Percentiles rank a stretch among this genome's conserved stretches.
Conservation (phyloP, 2,797 vertebrate species). For the Myotis myotis region DNA sequence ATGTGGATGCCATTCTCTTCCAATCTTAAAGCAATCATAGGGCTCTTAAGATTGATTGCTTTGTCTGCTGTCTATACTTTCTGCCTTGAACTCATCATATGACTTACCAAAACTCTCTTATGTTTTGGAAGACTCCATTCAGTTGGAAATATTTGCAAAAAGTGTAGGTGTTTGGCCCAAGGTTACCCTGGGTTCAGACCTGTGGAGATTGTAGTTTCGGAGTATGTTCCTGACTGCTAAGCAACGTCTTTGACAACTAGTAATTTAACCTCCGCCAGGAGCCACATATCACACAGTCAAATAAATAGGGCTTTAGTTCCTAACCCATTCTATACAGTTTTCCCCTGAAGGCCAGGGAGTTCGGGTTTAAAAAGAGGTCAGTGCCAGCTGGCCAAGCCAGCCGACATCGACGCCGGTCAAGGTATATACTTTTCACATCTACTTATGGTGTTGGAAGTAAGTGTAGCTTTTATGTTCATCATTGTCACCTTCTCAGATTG, state of each 20-base stretch:
- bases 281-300: not conserved
- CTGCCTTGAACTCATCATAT: not conserved
- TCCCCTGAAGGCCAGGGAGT: not conserved
- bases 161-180: not conserved
- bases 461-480: not conserved
- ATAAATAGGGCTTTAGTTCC: slow-evolving; percentile 41
- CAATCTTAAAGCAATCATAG: not conserved
- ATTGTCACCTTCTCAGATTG: not conserved
- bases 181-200: not conserved
- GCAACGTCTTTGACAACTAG: not conserved
- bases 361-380: slow-evolving; percentile 7
- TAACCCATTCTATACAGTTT: slow-evolving; percentile 15
- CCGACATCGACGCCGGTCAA: not conserved
- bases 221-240: slow-evolving; percentile 45
- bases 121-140: slow-evolving; percentile 33
- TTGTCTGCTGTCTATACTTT: not conserved
- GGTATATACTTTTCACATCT: not conserved
- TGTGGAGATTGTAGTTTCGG: not conserved
- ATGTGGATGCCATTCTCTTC: not conserved
- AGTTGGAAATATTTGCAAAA: not conserved
- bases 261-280: not conserved
- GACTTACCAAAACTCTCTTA: not conserved
- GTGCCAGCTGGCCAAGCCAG: not conserved
- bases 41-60: not conserved
- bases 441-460: not conserved